These are phyloP conservation scores for Typhlichthys subterraneus DNA, from an alignment of 2,797 vertebrate genomes.

Conservation along the genomic window DNA sequence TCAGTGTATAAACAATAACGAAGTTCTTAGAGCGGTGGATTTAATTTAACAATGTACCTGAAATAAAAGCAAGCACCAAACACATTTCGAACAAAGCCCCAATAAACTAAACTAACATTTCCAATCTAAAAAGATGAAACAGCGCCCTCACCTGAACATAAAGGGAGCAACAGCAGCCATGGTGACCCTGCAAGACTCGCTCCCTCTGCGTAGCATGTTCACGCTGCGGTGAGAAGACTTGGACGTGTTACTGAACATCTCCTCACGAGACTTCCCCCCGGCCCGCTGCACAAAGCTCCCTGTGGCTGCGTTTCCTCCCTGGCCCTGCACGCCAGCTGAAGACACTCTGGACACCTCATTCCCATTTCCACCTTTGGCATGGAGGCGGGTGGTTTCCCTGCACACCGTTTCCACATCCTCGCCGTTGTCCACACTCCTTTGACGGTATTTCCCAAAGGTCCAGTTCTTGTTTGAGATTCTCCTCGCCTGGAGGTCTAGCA, in stretches of 20 bases:
- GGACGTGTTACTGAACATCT: conserved; percentile 26
- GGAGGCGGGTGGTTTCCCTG: neutral
- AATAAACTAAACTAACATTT: neutral
- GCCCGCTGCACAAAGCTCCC: conserved; percentile 46
- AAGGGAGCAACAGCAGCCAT: conserved; percentile 90
- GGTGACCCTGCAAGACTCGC: conserved; percentile 75
- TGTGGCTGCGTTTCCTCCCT: conserved; percentile 38
- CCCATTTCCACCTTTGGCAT: conserved; percentile 62
- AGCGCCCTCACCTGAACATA: conserved; percentile 84
- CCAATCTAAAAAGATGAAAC: conserved; percentile 35
- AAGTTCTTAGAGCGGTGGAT: no score
- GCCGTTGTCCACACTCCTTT: conserved; percentile 67
- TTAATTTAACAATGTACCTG: no score
- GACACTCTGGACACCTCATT: conserved; percentile 55
- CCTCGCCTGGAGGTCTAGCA: conserved; percentile 62
- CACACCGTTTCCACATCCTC: conserved; percentile 16
- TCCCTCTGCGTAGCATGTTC: conserved; percentile 47
- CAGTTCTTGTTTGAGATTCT: conserved; percentile 75
- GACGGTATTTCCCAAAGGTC: conserved; percentile 67
- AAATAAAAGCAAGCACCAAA: no score
- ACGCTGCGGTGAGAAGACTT: conserved; percentile 29
- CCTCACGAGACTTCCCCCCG: conserved; percentile 19
- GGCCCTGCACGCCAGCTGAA: conserved; percentile 27
- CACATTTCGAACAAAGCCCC: neutral
- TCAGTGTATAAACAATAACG: no score